These are phyloP conservation scores for Gastrophryne carolinensis DNA, from an alignment of 2,797 vertebrate species.

Conservation along the genomic window DNA sequence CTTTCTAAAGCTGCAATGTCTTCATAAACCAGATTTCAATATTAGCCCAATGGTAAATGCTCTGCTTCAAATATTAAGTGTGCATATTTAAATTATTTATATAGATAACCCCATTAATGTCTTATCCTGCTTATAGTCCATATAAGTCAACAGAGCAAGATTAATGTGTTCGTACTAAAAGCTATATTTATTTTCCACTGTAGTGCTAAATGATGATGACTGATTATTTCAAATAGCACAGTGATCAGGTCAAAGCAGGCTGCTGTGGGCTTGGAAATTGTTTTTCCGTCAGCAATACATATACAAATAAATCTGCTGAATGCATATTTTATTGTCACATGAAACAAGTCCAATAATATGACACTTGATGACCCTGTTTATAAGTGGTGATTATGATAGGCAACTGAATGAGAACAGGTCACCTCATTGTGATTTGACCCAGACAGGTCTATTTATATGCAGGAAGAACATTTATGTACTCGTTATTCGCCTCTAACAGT, in stretches of 20 bases:
- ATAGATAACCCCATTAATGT: constrained; percentile 25
- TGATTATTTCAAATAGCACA: background rate
- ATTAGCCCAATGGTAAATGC: constrained; percentile 11
- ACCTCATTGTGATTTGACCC: no score
- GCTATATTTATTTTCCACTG: background rate
- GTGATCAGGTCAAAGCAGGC: background rate
- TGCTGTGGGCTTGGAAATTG: background rate
- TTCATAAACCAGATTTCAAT: background rate
- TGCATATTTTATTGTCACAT: no score
- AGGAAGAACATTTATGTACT: no score
- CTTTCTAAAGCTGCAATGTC: no score
- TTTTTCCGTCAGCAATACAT: no score
- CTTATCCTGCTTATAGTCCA: background rate
- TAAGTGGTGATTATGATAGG: no score
- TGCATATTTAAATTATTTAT: constrained; percentile 31
- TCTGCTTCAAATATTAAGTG: constrained; percentile 5
- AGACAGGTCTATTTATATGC: no score
- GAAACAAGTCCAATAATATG: no score
- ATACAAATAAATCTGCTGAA: no score
- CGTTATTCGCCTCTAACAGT: no score
- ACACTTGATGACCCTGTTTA: no score
- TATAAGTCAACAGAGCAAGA: constrained; percentile 25
- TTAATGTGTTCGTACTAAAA: constrained; percentile 18
- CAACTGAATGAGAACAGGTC: no score
- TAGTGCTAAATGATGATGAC: background rate